Conservation (phyloP, 2,888 invertebrate species). For the Phlogophora meticulosa region DNA sequence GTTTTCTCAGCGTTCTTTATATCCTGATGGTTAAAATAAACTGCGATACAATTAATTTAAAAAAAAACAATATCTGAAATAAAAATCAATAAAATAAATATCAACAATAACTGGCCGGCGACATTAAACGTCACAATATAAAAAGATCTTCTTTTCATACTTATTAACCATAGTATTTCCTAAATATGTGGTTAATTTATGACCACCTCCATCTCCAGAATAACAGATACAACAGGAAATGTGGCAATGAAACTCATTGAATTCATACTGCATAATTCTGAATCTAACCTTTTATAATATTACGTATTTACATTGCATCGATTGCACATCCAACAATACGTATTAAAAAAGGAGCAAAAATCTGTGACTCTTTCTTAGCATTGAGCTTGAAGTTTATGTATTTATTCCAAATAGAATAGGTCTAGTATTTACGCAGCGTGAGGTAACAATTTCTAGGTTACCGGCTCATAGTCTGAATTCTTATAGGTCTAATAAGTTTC, state of each 20-base stretch:
- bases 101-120: too few relatives aligned
- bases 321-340: too few relatives aligned
- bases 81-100: too few relatives aligned
- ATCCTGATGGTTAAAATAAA: too few relatives aligned
- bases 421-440: conserved; percentile 39
- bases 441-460: conserved; percentile 61
- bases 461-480: conserved; percentile 52
- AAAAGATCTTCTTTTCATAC: too few relatives aligned
- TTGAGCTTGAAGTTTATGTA: conserved; percentile 31
- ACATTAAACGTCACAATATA: too few relatives aligned
- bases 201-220: background rate
- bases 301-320: too few relatives aligned
- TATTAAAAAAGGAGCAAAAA: background rate
- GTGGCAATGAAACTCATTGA: background rate
- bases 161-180: too few relatives aligned
- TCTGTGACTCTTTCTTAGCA: conserved; percentile 24
- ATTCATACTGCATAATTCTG: background rate
- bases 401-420: conserved; percentile 44
- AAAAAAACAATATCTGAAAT: too few relatives aligned
- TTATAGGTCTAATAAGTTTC: conserved; percentile 51
- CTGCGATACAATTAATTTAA: too few relatives aligned
- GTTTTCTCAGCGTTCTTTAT: background rate
- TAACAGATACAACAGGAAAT: background rate
- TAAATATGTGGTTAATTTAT: too few relatives aligned
- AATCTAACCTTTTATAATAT: too few relatives aligned